Base-by-base conservation (phyloP, 2,797 vertebrate genomes). In the Stomatorhinus walkeri region DNA sequence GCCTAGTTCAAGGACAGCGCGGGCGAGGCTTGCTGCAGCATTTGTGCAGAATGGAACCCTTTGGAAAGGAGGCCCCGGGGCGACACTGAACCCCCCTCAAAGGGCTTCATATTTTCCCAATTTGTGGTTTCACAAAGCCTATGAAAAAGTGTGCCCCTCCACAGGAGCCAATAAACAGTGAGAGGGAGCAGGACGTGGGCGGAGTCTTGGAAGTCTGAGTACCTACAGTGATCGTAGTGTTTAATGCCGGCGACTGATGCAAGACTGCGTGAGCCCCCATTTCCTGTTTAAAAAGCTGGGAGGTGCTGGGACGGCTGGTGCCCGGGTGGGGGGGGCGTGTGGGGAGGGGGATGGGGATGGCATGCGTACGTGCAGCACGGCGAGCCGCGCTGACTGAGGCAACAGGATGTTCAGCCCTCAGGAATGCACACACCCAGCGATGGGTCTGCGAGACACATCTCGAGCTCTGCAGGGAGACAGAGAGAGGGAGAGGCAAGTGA, bases 381-480 rank as follows among this genome's bases (percentile, higher is more conserved):
- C 94, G 93, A 94, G 88, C 83, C 87, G 32, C 9, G 56, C 32
- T 94, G 94, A 92, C 94, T 94, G 90, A 83, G 92, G 92, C 93
- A 94, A 96, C 95, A 96, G 95, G 95, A 96, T 95, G 95, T 95
- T 93, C 93, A 93, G 93, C 95, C 94, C 94, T 92, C 91, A 95
- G 94, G 96, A 96, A 96, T 96, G 94, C 90, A 90, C 92, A 90
- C 90, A 91, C 92, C 91, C 91, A 89, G 91, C 92, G 91, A 93
- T 93, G 93, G 91, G 92, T 92, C 94, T 93, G 92, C 84, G 91
- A 92, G 93, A 93, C 87, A 91, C 93, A 94, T 93, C 92, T 59
- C 46, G 1, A 76, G 59, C 36, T 10, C 22, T 51, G 56, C 56
- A 19, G 54, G 56, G 32, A 28, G 32, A 54, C 49, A 24, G 12